Evolutionary conservation across 2,797 vertebrate species (phyloP).

Genomic region (Meda fulgida): DNA sequence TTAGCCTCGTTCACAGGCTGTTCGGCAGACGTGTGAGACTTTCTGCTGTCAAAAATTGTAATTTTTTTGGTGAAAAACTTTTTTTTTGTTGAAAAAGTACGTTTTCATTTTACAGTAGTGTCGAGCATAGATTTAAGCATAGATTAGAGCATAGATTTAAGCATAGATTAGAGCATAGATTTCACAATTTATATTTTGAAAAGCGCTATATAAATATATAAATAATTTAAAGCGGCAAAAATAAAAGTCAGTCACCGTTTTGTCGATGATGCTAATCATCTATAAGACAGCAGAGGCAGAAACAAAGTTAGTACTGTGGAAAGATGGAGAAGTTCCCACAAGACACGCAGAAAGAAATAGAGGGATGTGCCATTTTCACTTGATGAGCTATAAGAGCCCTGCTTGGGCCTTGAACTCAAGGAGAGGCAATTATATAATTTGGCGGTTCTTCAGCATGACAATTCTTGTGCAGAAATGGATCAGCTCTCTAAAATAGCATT

Average conservation of each 20-base stretch:
- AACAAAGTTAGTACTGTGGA: conserved; percentile 44
- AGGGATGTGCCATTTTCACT: conserved; percentile 46
- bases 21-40: conserved; percentile 26
- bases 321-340: conserved; percentile 49
- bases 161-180: no score
- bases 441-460: conserved; percentile 42
- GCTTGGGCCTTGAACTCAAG: conserved; percentile 42
- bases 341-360: conserved; percentile 48
- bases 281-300: conserved; percentile 38
- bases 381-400: conserved; percentile 43
- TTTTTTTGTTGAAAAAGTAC: not conserved
- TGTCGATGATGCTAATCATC: conserved; percentile 45
- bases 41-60: conserved; percentile 40
- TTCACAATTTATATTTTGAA: no score
- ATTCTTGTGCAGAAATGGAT: conserved; percentile 44
- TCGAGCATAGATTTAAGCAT: conserved; percentile 9
- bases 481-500: conserved; percentile 47
- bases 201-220: no score
- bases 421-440: conserved; percentile 52
- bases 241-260: conserved; percentile 21
- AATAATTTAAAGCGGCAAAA: conserved; percentile 12
- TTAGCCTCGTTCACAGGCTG: conserved; percentile 10
- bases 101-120: conserved; percentile 19
- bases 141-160: no score
- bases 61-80: no score